These are phyloP conservation scores for Speoplatyrhinus poulsoni DNA, from an alignment of 2,113 vertebrate species.

Conservation along the genomic window DNA sequence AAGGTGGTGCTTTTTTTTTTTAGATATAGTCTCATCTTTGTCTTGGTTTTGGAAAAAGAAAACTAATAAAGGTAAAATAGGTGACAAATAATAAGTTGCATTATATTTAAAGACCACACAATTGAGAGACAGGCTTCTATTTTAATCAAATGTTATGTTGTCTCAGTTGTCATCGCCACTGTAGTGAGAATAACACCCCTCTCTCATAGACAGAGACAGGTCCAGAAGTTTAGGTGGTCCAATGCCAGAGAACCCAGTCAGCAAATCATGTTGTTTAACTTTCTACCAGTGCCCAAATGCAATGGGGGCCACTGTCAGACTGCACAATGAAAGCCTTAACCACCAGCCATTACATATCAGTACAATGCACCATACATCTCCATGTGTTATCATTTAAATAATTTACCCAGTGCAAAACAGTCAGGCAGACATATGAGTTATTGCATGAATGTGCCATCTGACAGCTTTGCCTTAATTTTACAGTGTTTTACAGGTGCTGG, in stretches of 20 bases:
- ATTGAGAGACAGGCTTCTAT: background rate
- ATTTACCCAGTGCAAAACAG: constrained; percentile 24
- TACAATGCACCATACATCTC: constrained; percentile 2
- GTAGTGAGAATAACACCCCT: background rate
- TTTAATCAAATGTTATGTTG: background rate
- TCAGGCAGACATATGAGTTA: constrained; percentile 31
- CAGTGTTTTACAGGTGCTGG: background rate
- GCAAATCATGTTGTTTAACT: constrained; percentile 21
- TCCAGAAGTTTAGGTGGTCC: constrained; percentile 15
- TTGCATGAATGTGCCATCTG: background rate
- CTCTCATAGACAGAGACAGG: constrained; percentile 9
- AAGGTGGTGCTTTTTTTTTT: background rate
- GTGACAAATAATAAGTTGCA: no score
- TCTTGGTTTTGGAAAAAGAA: background rate
- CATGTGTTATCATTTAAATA: constrained; percentile 18
- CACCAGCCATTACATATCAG: constrained; percentile 10
- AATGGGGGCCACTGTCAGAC: constrained; percentile 19
- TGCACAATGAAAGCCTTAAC: constrained; percentile 16
- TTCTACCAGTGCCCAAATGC: constrained; percentile 29
- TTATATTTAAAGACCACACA: no score
- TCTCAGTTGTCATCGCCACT: background rate
- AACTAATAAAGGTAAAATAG: background rate
- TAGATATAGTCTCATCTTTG: background rate
- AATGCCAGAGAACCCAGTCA: constrained; percentile 13
- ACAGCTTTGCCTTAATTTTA: background rate